Base-by-base conservation (phyloP, 2,888 invertebrate species). In the Lasioglossum leucozonium region DNA sequence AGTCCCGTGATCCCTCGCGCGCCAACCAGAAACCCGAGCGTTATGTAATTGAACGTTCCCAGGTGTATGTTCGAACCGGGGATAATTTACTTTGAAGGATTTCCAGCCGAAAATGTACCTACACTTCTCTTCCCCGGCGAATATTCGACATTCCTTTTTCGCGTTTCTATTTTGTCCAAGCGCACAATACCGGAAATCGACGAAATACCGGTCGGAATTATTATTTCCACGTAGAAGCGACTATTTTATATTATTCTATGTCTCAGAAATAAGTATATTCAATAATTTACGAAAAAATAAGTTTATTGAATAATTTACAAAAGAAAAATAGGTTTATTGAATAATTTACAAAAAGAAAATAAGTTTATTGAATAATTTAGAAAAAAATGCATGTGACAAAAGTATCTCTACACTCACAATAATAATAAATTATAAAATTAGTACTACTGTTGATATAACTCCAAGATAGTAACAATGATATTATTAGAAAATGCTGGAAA, bases 31-130 rank as follows among this genome's bases (percentile, higher is more conserved):
- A 73, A 73, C 8, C 55, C 55, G 73, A 37, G 34, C 72, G 77
- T 47, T 62, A 71, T 74, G 65, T 78, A 78, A 81, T 85, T 86
- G 81, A 81, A 81, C 75, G 71, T 55, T 30, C 65, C 58, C 67
- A n/a, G 73, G 51, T 65, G 62, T 42, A 47, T 13, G 34, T 40
- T 18, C 44, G 65, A 55, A 26, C 44, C 67, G 62, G 51, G 40
- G 73, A 62, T 40, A 71, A 67, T 77, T 84, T 80, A 44, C 84
- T 77, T 51, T 44, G n/a, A 75, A 65, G 6, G 42, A n/a, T 69
- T 62, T n/a, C 30, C 22, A 34, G 67, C 67, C 67, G 67, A 67
- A 67, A 67, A 37, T 37, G 10, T 22, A 22, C 67, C 8, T 22
- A 22, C 37, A 4, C 34, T 37, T 34, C 34, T 8, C 65, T 34